Base-by-base conservation (phyloP, 2,888 invertebrate genomes). In the Stegana nigrithorax region DNA sequence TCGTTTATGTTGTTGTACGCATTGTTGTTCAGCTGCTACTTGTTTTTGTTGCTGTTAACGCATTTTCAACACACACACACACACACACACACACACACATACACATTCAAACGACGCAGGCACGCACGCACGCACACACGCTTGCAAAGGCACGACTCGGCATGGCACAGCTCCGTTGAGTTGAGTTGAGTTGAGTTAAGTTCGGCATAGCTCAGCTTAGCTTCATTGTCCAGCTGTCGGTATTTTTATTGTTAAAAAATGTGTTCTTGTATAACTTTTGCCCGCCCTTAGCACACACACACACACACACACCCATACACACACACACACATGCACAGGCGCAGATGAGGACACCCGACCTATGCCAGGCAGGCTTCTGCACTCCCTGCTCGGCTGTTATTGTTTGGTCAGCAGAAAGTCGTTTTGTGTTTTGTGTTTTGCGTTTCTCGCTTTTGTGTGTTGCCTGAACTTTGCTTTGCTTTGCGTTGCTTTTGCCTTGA, bases 61-160 rank as follows among this genome's bases (percentile, higher is more conserved):
- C 32, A 32, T 55, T 55, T 36, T 32, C 53, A 47, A 47, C 47
- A 23, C 23, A 21, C 53, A 55, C 21, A 55, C 32, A 36, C 36
- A 55, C 27, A 23, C 12, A 21, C 0, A 17, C 19, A 21, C 47
- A 47, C 21, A 47, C 23, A 17, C 21, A 47, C n/a, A n/a, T n/a
- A n/a, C n/a, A n/a, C n/a, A n/a, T n/a, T n/a, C n/a, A n/a, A n/a
- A n/a, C n/a, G n/a, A n/a, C n/a, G n/a, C n/a, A n/a, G n/a, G n/a
- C n/a, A n/a, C n/a, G n/a, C n/a, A n/a, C n/a, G n/a, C 23, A 47
- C 47, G 23, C 12, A 47, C 7, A 7, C 3, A 17, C 19, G 19
- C 21, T 10, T n/a, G 6, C n/a, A n/a, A 42, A 42, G 17, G n/a
- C 42, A 42, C 36, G n/a, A 36, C 36, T 36, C 36, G 36, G 23